Evolutionary conservation across 2,888 invertebrate genomes (phyloP).

Genomic region (Diaphora mendica): DNA sequence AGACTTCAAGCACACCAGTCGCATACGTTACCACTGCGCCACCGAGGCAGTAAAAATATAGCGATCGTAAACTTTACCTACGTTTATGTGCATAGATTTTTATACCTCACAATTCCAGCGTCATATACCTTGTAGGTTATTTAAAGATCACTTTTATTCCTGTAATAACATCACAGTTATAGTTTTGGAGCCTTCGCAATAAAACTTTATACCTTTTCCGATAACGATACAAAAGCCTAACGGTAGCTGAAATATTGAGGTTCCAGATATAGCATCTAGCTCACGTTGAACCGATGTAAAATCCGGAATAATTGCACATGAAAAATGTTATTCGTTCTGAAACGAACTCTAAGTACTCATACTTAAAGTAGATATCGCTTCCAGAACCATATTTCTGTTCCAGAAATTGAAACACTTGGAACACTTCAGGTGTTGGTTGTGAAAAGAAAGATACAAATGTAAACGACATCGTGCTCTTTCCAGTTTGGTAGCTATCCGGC

Average conservation of each 20-base stretch:
- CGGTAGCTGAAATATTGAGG: slow-evolving; percentile 31
- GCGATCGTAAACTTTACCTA: background rate
- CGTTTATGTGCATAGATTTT: background rate
- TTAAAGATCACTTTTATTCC: slow-evolving; percentile 44
- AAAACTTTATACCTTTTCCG: slow-evolving; percentile 50
- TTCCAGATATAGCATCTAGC: slow-evolving; percentile 19
- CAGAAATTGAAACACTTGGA: background rate
- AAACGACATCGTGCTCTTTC: slow-evolving; percentile 7
- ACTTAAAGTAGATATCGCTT: background rate
- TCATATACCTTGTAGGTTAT: slow-evolving; percentile 30
- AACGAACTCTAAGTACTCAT: background rate
- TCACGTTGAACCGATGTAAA: slow-evolving; percentile 17
- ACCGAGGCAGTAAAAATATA: no score
- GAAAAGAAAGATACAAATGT: slow-evolving; percentile 10
- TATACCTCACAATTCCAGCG: slow-evolving; percentile 7
- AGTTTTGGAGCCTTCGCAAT: slow-evolving; percentile 44
- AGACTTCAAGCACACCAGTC: no score
- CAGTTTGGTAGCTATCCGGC: slow-evolving; percentile 10
- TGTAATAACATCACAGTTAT: slow-evolving; percentile 41
- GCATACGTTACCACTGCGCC: no score
- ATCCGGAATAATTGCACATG: background rate
- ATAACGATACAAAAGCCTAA: slow-evolving; percentile 33
- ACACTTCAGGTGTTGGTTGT: background rate
- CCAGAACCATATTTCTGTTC: slow-evolving; percentile 4
- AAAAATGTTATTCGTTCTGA: background rate